Evolutionary conservation across 2,888 invertebrate genomes (phyloP).

Genomic region (Chrysina gloriosa): DNA sequence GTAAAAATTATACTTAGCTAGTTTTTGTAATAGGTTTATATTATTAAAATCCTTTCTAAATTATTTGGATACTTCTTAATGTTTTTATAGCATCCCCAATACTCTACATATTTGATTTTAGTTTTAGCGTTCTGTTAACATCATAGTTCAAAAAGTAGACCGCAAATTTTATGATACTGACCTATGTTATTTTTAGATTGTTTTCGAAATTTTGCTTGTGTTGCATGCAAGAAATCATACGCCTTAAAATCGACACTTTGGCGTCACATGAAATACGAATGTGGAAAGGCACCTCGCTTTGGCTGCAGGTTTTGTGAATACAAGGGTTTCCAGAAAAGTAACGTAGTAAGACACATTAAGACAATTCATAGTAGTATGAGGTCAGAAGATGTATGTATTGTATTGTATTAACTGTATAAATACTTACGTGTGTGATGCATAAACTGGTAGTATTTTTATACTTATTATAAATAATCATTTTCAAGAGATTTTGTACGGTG

Average conservation of each 20-base stretch:
- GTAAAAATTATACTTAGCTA: no score
- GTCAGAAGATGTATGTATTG: neutral
- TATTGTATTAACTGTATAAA: constrained; percentile 6
- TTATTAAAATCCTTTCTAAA: no score
- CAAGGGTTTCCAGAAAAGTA: constrained; percentile 39
- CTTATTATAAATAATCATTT: neutral
- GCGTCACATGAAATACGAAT: constrained; percentile 49
- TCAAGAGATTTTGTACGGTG: no score
- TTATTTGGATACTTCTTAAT: no score
- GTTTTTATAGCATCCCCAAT: no score
- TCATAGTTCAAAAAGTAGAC: no score
- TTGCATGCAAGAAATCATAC: constrained; percentile 45
- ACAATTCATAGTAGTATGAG: constrained; percentile 24
- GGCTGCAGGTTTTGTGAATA: constrained; percentile 42
- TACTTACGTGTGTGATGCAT: neutral
- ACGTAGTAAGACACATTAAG: constrained; percentile 34
- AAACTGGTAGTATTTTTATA: constrained; percentile 7
- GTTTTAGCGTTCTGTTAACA: no score
- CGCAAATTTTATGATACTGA: neutral
- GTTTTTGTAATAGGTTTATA: no score
- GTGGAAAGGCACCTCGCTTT: constrained; percentile 44
- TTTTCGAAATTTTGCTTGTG: constrained; percentile 36
- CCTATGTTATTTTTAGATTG: constrained; percentile 33
- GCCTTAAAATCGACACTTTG: constrained; percentile 43
- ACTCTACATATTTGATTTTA: no score